Conservation (phyloP, 2,113 vertebrate species). For the Thermophis baileyi region DNA sequence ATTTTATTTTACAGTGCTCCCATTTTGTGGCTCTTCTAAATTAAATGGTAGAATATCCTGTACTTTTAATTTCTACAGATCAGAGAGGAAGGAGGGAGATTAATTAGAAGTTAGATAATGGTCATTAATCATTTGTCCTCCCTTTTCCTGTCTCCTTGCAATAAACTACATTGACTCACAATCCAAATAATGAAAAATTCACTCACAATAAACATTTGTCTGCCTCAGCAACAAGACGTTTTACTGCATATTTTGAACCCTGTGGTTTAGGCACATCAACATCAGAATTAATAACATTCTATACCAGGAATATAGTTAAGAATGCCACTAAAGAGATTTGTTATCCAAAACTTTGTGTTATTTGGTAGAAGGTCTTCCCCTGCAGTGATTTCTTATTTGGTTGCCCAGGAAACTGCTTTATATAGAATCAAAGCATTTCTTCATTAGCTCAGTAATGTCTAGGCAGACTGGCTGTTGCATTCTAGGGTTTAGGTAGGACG, state of each 20-base stretch:
- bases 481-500: not conserved
- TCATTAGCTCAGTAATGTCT: not conserved
- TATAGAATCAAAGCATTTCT: not conserved
- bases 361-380: not conserved
- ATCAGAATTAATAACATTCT: not conserved
- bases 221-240: not conserved
- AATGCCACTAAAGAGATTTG: not conserved
- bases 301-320: not conserved
- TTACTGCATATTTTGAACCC: not conserved
- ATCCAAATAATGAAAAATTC: constrained; percentile 2
- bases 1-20: not conserved
- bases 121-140: not conserved
- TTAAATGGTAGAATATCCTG: not conserved
- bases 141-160: not conserved
- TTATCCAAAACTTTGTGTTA: not conserved
- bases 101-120: not conserved
- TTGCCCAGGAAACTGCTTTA: not conserved
- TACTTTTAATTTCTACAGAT: not conserved
- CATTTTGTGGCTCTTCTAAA: not conserved
- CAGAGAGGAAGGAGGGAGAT: not conserved
- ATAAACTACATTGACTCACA: not conserved
- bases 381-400: not conserved
- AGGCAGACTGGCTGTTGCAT: not conserved
- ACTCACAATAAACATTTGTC: not conserved
- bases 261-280: not conserved